phyloP scores from a whole-genome alignment of 2,113 vertebrate species.

The Corythornis cristatus region DNA sequence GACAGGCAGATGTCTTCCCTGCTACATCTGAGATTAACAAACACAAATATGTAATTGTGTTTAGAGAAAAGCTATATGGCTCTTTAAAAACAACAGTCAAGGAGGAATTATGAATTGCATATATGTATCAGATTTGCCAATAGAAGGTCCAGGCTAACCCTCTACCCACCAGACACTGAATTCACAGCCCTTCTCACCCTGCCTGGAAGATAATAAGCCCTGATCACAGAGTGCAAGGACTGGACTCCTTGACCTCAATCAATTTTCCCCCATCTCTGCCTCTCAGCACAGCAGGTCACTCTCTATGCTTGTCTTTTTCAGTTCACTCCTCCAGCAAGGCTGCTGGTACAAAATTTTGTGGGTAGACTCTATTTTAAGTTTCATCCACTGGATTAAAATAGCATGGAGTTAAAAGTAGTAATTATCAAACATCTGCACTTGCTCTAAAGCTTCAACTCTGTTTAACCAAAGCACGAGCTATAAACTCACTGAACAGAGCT shows the following conservation, averaged over 20 bases:
- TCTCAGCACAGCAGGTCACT: neutral
- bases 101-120: slow-evolving; percentile 4
- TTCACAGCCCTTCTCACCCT: neutral
- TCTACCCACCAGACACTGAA: neutral
- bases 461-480: neutral
- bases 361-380: slow-evolving; percentile 32
- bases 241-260: neutral
- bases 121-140: neutral
- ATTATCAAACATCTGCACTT: slow-evolving; percentile 64
- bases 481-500: neutral
- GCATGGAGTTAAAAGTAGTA: slow-evolving; percentile 23
- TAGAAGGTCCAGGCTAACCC: neutral
- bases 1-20: neutral
- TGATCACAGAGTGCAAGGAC: neutral
- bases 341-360: neutral
- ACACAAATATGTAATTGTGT: neutral
- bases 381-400: slow-evolving; percentile 1
- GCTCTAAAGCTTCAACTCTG: slow-evolving; percentile 7
- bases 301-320: neutral
- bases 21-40: neutral
- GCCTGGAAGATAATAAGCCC: neutral
- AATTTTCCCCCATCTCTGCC: neutral
- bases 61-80: neutral
- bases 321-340: neutral
- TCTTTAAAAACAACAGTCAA: slow-evolving; percentile 2